These are phyloP conservation scores for Rhysida immarginata DNA, from an alignment of 1,140 invertebrate genomes.

Conservation along the genomic window DNA sequence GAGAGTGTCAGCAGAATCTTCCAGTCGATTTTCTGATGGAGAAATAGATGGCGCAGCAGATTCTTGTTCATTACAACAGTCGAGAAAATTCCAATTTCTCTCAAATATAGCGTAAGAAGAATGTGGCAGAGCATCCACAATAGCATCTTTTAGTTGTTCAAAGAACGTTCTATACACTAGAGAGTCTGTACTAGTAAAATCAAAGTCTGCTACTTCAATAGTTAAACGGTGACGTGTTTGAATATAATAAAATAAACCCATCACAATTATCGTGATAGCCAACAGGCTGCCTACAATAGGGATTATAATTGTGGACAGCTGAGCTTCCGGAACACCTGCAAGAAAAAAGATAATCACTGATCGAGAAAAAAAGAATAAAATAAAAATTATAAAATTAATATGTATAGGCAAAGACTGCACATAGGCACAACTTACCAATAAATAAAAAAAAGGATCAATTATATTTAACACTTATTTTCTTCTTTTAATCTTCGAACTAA, in stretches of 20 bases:
- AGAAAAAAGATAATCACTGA: background rate
- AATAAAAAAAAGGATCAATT: too few species aligned
- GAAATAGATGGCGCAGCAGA: too few species aligned
- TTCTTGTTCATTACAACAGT: background rate
- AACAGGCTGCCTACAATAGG: background rate
- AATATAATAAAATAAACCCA: background rate
- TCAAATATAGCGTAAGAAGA: background rate
- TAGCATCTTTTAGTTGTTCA: constrained; percentile 4
- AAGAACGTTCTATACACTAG: background rate
- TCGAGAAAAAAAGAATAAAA: background rate
- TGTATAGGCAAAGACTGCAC: too few species aligned
- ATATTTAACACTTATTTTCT: too few species aligned
- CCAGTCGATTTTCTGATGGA: too few species aligned
- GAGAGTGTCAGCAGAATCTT: too few species aligned
- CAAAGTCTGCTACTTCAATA: background rate
- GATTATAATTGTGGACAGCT: background rate
- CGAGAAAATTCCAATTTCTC: background rate
- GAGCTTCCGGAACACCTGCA: constrained; percentile 2
- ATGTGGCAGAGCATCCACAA: background rate
- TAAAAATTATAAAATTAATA: too few species aligned
- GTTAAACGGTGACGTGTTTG: constrained; percentile 1
- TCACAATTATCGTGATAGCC: background rate
- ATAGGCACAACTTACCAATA: too few species aligned
- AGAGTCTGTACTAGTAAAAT: background rate
- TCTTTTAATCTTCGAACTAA: too few species aligned